Percentiles rank a stretch among this genome's conserved stretches.
Evolutionary conservation across 2,113 vertebrate species (phyloP).

Genomic region (Clarias batrachus): DNA sequence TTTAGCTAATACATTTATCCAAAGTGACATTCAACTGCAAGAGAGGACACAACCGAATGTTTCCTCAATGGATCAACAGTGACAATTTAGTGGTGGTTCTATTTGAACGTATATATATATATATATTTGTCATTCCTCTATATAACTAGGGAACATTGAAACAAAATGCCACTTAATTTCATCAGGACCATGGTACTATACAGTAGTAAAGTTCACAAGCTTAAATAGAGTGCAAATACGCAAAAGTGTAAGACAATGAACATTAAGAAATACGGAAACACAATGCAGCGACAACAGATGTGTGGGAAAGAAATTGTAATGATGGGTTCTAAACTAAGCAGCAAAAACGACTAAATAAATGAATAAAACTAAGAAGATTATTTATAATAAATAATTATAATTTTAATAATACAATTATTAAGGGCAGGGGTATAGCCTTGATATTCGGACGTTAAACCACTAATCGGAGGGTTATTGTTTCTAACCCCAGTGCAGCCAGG

Average conservation of each 20-base stretch:
- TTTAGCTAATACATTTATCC: background rate
- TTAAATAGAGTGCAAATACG: background rate
- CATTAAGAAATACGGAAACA: background rate
- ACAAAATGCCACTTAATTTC: background rate
- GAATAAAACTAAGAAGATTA: no score
- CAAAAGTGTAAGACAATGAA: background rate
- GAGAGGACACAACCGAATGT: background rate
- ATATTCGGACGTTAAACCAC: no score
- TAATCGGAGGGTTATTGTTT: no score
- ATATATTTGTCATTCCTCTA: background rate
- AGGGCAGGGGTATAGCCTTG: no score
- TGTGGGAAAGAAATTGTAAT: background rate
- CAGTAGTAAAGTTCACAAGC: background rate
- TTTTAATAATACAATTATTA: no score
- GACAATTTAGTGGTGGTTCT: background rate
- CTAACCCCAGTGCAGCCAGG: no score
- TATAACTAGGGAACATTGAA: background rate
- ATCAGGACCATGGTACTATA: background rate
- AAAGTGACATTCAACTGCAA: background rate
- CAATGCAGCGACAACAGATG: background rate
- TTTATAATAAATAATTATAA: no score
- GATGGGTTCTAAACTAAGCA: background rate
- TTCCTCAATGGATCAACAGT: background rate
- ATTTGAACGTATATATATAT: background rate
- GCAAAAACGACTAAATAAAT: background rate